Base-by-base conservation (phyloP, 2,113 vertebrate genomes). In the Phylloscopus trochilus region DNA sequence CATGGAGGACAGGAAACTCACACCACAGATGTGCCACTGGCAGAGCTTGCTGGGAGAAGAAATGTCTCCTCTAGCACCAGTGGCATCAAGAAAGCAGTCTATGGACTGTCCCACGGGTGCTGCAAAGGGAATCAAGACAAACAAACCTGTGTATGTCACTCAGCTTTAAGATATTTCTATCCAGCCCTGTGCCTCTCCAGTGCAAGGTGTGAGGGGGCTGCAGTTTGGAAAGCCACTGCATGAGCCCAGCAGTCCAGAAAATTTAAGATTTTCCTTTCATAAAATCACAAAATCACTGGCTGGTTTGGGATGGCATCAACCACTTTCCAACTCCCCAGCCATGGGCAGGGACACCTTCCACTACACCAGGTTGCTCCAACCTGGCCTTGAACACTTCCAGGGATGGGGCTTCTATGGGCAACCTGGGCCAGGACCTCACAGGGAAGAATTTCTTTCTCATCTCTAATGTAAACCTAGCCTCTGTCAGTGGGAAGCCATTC, bases 101-200 rank as follows among this genome's bases (percentile, higher is more conserved):
- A 5, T 0, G 10, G 44, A 33, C 66, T 43, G 33, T 10, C 26
- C 39, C 49, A 51, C 0, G 2, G 22, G 13, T 22, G 6, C 17
- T 80, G 51, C 64, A 73, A 53, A 76, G 6, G 15, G 5, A 30
- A 7, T 37, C 3, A 49, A 27, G 24, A 28, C 44, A 59, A 83
- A 28, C 53, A 73, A 41, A 52, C 6, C 22, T 4, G 20, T 3
- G 15, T 13, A 28, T 0, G 1, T 13, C 60, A 17, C 31, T n/a
- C 68, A 80, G 41, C 27, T 87, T 33, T 9, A 43, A 1, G 14
- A 12, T 21, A 62, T 11, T 76, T 44, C 55, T 44, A 37, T 49
- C 9, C 59, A 62, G 41, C 27, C 41, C 83, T 24, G 5, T 3
- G 23, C 37, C 49, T 72, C 44, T 33, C 44, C 31, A 51, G 20